Conservation (phyloP, 2,113 vertebrate species). For the Stomatorhinus ivindoensis region DNA sequence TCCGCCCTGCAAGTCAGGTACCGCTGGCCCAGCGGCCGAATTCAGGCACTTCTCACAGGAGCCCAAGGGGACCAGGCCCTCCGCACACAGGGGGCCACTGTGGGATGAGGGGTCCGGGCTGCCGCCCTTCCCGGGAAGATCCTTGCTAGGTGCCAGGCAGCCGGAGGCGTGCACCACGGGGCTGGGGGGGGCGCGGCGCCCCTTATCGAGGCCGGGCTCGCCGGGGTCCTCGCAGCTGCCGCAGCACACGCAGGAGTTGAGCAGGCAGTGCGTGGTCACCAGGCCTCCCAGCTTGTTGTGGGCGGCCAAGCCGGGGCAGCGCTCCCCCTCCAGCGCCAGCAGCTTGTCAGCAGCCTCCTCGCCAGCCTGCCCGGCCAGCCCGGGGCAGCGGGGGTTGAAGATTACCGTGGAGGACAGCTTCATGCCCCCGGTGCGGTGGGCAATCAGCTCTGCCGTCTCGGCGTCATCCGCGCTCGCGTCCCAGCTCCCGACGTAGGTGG, state of each 20-base stretch:
- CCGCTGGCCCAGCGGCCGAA: slow-evolving; percentile 48
- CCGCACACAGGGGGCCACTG: slow-evolving; percentile 29
- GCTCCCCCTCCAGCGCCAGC: slow-evolving; percentile 39
- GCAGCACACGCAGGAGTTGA: slow-evolving; percentile 93
- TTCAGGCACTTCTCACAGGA: slow-evolving; percentile 71
- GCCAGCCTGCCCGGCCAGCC: slow-evolving; percentile 44
- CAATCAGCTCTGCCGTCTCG: slow-evolving; percentile 80
- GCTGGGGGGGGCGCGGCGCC: slow-evolving; percentile 46
- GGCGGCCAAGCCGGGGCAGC: slow-evolving; percentile 41
- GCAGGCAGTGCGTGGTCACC: slow-evolving; percentile 76
- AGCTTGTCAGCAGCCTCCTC: slow-evolving; percentile 55
- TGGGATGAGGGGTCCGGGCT: slow-evolving; percentile 38
- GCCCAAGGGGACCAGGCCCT: slow-evolving; percentile 44
- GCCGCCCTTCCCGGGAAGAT: slow-evolving; percentile 46
- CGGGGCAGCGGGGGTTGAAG: slow-evolving; percentile 85
- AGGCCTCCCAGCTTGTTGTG: slow-evolving; percentile 62
- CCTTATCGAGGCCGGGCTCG: slow-evolving; percentile 41
- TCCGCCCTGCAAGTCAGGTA: slow-evolving; percentile 23
- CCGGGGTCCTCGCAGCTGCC: slow-evolving; percentile 69
- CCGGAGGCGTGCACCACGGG: slow-evolving; percentile 54
- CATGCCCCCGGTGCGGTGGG: slow-evolving; percentile 92
- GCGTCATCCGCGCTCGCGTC: slow-evolving; percentile 61
- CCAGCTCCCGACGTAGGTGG: slow-evolving; percentile 75
- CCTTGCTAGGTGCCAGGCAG: slow-evolving; percentile 55
- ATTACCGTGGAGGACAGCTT: slow-evolving; percentile 95